Base-by-base conservation (phyloP, 2,113 vertebrate species). In the Tretioscincus oriximinensis region DNA sequence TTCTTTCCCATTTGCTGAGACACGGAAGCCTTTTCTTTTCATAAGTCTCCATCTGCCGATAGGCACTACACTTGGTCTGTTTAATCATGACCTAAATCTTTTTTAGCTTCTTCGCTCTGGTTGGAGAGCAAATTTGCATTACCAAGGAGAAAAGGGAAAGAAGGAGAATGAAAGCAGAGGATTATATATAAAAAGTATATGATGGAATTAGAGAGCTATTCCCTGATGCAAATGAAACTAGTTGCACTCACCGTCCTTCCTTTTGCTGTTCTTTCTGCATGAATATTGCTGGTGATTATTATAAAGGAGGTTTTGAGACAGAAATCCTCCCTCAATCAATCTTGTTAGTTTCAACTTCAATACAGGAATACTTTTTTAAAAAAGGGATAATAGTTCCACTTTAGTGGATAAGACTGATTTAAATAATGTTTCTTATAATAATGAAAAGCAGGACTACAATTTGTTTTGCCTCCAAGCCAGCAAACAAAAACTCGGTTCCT, bases 11-110 rank as follows among this genome's bases (percentile, higher is more conserved):
- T 75, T 85, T 90, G 80, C 29, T 47, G 76, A 85, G 64, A 84
- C 84, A 82, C 1, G 2, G 71, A 86, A 80, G 73, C 31, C 24
- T 26, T 54, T 70, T 70, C 28, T 87, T 84, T 86, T 47, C n/a
- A 18, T 70, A 82, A 12, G 45, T 80, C 70, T 80, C 35, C 0
- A 7, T 80, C 31, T 76, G 54, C 21, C 81, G 54, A 81, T 58
- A 81, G n/a, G 65, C 47, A 47, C 78, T 84, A 26, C 51, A 81
- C 81, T 76, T 66, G 77, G 75, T 84, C 21, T 5, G 47, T 73
- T 77, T 87, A 86, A 88, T 81, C 87, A 58, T 77, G 81, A 89
- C 80, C 70, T 85, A 87, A 92, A 90, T 87, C 73, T 90, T 78
- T 41, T 86, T 78, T 68, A 70, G 88, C 86, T 76, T 89, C 86